Conservation (phyloP, 2,797 vertebrate species). For the Sebastes dallii region DNA sequence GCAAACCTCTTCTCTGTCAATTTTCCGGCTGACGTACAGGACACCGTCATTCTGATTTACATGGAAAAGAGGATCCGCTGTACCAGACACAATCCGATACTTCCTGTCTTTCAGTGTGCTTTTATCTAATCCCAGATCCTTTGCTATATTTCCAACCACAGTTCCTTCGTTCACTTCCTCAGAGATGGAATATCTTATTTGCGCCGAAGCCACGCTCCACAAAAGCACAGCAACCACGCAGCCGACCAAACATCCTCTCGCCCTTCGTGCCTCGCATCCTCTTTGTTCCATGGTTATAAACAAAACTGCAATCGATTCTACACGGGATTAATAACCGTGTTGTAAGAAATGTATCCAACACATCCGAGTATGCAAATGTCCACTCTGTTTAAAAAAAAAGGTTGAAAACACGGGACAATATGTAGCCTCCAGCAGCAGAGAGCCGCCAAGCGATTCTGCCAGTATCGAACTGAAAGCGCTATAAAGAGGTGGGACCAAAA, state of each 20-base stretch:
- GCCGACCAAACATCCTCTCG: background rate
- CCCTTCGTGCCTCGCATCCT: background rate
- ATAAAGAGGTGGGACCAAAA: too few relatives aligned
- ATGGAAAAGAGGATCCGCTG: conserved; percentile 17
- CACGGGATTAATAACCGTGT: too few relatives aligned
- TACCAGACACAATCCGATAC: conserved; percentile 43
- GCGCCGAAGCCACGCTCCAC: conserved; percentile 45
- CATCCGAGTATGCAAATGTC: too few relatives aligned
- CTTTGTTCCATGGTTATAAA: conserved; percentile 44
- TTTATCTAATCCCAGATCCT: conserved; percentile 80
- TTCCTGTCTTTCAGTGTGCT: conserved; percentile 57
- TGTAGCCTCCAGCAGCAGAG: too few relatives aligned
- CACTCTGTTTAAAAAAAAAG: too few relatives aligned
- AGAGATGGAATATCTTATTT: conserved; percentile 59
- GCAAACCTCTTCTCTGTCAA: conserved; percentile 82
- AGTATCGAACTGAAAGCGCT: too few relatives aligned
- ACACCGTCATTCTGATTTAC: conserved; percentile 73
- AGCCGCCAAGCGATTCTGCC: too few relatives aligned
- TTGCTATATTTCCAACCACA: conserved; percentile 79
- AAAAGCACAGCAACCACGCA: conserved; percentile 21
- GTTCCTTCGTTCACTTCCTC: conserved; percentile 80
- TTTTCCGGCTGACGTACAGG: conserved; percentile 67
- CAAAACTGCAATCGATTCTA: too few relatives aligned
- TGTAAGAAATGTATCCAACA: too few relatives aligned
- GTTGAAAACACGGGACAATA: too few relatives aligned